Conservation (phyloP, 2,113 vertebrate species). For the Marcusenius ussheri region DNA sequence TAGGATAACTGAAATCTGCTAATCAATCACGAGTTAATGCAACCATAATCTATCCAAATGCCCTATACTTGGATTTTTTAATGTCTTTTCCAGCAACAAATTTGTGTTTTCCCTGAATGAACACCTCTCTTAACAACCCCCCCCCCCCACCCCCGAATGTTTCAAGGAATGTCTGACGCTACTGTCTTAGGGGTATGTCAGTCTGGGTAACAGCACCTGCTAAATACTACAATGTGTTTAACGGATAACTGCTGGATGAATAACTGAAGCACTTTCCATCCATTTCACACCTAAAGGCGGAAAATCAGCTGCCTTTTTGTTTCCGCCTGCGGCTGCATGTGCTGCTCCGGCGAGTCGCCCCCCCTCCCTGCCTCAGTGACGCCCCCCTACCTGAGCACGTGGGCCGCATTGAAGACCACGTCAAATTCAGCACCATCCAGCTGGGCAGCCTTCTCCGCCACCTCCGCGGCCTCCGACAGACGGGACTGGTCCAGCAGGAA, state of each 20-base stretch:
- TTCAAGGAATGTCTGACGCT: not conserved
- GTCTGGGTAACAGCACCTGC: not conserved
- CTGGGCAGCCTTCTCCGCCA: conserved; percentile 90
- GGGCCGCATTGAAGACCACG: conserved; percentile 95
- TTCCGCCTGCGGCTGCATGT: not conserved
- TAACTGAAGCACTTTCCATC: not conserved
- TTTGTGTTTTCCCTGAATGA: not conserved
- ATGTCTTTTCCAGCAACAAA: not conserved
- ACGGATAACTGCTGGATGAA: not conserved
- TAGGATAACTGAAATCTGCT: not conserved
- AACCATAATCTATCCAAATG: not conserved
- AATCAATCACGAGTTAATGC: not conserved
- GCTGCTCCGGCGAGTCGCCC: not conserved
- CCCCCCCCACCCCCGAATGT: not conserved
- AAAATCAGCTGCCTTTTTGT: not conserved
- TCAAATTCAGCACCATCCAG: conserved; percentile 89
- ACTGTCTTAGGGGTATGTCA: not conserved
- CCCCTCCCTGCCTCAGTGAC: not conserved
- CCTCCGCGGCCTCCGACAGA: conserved; percentile 87
- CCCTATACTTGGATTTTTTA: not conserved
- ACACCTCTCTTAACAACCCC: not conserved
- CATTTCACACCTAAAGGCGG: not conserved
- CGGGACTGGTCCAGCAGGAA: conserved; percentile 94
- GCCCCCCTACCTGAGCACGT: conserved; percentile 87
- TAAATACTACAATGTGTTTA: not conserved